Evolutionary conservation across 2,888 invertebrate genomes (phyloP).

Genomic region (Caenorhabditis parvicauda): DNA sequence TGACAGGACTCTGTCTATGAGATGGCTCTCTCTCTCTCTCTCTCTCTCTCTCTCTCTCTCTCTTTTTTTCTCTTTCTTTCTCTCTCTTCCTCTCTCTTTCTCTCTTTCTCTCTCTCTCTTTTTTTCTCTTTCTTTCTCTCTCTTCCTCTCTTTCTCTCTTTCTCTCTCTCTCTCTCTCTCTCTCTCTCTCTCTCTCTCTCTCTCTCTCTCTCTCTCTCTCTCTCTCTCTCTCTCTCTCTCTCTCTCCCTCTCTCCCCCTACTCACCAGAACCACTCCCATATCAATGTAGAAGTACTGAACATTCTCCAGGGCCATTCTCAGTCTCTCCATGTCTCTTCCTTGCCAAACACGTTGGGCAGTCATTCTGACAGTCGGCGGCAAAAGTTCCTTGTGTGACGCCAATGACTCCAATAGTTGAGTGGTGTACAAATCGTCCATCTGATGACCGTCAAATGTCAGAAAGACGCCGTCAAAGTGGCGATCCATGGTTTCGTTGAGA

Average conservation of each 20-base stretch:
- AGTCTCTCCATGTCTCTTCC: constrained; percentile 7
- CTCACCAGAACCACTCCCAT: constrained; percentile 19
- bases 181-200: neutral
- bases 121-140: no score
- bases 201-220: neutral
- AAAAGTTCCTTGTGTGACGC: constrained; percentile 1
- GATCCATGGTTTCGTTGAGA: no score
- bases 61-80: neutral
- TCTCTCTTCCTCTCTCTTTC: neutral
- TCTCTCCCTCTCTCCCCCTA: neutral
- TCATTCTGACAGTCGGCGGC: constrained; percentile 9
- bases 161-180: neutral
- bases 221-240: neutral
- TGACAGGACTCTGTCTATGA: no score
- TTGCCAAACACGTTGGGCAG: constrained; percentile 9
- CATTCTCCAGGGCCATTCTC: constrained; percentile 3
- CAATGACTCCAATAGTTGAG: constrained; percentile 3
- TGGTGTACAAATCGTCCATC: constrained; percentile 9
- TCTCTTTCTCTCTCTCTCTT: neutral
- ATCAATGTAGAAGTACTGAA: constrained; percentile 23
- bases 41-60: neutral
- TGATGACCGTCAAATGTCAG: constrained; percentile 17
- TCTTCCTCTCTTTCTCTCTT: no score
- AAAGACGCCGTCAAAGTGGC: constrained; percentile 13
- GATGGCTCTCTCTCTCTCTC: neutral